Evolutionary conservation across 2,113 vertebrate species (phyloP).

Genomic region (Patagioenas fasciata): DNA sequence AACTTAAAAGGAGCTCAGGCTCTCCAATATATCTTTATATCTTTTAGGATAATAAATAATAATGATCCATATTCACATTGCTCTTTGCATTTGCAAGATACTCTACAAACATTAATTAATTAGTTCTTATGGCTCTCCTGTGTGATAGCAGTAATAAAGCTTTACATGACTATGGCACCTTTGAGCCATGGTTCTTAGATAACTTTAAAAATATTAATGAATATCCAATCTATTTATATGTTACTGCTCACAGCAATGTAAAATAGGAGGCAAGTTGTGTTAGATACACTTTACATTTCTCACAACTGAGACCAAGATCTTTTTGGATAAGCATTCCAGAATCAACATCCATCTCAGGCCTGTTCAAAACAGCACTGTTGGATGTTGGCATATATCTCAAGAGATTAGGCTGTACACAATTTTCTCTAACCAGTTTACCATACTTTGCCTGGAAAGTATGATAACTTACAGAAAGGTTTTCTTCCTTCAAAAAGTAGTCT

Average conservation of each 20-base stretch:
- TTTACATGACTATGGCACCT: constrained; percentile 1
- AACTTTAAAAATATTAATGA: constrained; percentile 23
- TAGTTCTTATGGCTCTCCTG: constrained; percentile 24
- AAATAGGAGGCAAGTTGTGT: neutral
- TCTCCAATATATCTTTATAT: constrained; percentile 55
- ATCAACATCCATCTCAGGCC: neutral
- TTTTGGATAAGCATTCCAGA: neutral
- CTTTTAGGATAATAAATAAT: constrained; percentile 64
- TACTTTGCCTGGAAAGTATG: neutral
- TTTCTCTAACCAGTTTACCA: neutral
- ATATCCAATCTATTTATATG: neutral
- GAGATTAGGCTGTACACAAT: rapidly evolving
- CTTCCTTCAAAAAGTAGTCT: neutral
- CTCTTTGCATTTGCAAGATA: constrained; percentile 24
- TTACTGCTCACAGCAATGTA: neutral
- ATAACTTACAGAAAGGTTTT: neutral
- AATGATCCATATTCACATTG: constrained; percentile 39
- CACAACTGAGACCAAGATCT: neutral
- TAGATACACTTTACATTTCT: neutral
- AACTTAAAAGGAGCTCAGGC: constrained; percentile 34
- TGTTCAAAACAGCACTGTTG: neutral
- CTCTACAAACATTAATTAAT: constrained; percentile 60
- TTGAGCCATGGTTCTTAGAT: constrained; percentile 16
- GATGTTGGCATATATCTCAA: neutral
- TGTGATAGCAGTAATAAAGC: constrained; percentile 44